A percentile compares a stretch with the other conserved stretches of the same genome.
These are phyloP conservation scores for Podabrus alpinus DNA, from an alignment of 2,888 invertebrate genomes.

Conservation along the genomic window DNA sequence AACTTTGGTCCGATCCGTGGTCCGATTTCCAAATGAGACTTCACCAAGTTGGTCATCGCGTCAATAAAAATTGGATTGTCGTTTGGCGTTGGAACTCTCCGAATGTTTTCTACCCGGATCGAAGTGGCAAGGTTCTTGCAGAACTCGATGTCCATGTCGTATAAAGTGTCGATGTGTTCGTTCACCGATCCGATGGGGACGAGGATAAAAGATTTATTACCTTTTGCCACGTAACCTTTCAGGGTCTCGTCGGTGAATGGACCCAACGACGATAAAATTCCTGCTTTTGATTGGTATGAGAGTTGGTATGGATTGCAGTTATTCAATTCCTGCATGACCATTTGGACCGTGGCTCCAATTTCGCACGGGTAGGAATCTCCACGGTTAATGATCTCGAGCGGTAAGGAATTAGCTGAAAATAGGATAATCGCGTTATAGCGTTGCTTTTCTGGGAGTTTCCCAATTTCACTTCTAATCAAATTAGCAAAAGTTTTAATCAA, in stretches of 20 bases:
- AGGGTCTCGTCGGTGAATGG: conserved; percentile 90
- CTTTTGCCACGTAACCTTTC: conserved; percentile 81
- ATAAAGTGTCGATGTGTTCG: conserved; percentile 97
- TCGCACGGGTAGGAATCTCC: conserved; percentile 97
- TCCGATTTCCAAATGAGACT: conserved; percentile 69
- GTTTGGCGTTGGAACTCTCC: conserved; percentile 87
- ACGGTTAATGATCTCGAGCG: conserved; percentile 85
- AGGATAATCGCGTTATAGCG: conserved; percentile 82
- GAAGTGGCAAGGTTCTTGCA: conserved; percentile 87
- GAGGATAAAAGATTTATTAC: conserved; percentile 81
- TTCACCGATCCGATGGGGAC: conserved; percentile 97
- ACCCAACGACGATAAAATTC: conserved; percentile 90
- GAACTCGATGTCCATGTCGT: conserved; percentile 95
- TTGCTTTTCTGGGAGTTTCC: conserved; percentile 70
- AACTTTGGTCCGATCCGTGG: conserved; percentile 73
- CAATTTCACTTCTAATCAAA: conserved; percentile 77
- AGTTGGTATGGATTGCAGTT: conserved; percentile 79
- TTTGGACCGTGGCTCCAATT: conserved; percentile 87
- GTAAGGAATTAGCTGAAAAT: conserved; percentile 95
- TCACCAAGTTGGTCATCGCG: conserved; percentile 81
- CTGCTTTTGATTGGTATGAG: conserved; percentile 94
- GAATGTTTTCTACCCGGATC: conserved; percentile 74
- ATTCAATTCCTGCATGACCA: conserved; percentile 81
- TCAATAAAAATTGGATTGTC: conserved; percentile 91
- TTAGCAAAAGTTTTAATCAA: conserved; percentile 84